Evolutionary conservation across 2,113 vertebrate species (phyloP).

Genomic region (Canis aureus): DNA sequence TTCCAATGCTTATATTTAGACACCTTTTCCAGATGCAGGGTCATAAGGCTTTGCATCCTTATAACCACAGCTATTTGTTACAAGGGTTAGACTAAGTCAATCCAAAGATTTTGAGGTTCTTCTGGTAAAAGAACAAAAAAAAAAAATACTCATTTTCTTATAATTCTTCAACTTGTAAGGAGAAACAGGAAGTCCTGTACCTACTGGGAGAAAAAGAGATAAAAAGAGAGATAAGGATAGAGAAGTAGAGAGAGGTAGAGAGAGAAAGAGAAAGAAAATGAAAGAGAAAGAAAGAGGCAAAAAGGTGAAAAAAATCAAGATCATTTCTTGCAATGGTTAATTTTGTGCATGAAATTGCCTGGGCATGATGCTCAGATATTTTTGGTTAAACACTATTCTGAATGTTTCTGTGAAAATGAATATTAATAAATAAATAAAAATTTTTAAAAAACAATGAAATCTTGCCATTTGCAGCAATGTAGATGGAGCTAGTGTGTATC

Average conservation of each 20-base stretch:
- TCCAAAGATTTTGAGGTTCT: neutral
- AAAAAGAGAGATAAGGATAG: neutral
- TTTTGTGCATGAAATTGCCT: neutral
- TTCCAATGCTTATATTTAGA: neutral
- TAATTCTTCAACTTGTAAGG: neutral
- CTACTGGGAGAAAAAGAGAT: neutral
- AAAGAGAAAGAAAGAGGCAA: neutral
- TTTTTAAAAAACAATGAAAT: neutral
- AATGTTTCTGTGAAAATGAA: neutral
- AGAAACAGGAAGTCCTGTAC: neutral
- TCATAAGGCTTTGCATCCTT: neutral
- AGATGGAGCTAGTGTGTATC: neutral
- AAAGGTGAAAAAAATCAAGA: neutral
- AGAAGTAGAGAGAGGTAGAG: too few relatives aligned
- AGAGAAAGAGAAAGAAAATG: neutral
- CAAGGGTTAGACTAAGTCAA: neutral
- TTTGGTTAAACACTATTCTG: neutral
- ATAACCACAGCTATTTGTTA: neutral
- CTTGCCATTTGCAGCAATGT: neutral
- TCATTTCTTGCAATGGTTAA: neutral
- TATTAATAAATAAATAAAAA: neutral
- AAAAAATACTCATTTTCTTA: neutral
- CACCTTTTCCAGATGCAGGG: neutral
- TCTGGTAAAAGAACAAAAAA: neutral
- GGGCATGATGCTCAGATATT: neutral